Conservation (phyloP, 2,113 vertebrate genomes). For the Pyrgilauda ruficollis region DNA sequence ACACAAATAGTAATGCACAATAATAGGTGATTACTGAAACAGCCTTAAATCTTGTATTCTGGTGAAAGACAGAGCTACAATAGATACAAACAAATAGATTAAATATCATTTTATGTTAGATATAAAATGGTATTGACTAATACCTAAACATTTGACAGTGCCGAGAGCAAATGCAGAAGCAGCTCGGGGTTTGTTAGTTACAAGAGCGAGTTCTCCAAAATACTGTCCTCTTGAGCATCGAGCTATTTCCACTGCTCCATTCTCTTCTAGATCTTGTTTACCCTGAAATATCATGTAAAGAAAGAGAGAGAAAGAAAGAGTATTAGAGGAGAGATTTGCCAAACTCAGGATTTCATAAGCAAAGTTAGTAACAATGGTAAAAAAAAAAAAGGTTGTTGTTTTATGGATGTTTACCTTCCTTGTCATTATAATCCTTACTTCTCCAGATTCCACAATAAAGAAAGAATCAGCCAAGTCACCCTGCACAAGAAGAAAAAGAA, state of each 20-base stretch:
- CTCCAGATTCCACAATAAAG: conserved; percentile 97
- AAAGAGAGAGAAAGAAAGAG: not conserved
- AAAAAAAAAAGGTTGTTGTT: not conserved
- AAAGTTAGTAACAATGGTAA: not conserved
- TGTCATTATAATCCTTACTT: conserved; percentile 97
- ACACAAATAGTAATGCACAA: not conserved
- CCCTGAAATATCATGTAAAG: conserved; percentile 52
- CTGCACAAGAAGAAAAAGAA: conserved; percentile 67
- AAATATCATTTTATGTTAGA: not conserved
- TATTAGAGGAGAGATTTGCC: not conserved
- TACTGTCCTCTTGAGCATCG: conserved; percentile 93
- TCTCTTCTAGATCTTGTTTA: conserved; percentile 77
- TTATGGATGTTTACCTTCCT: conserved; percentile 80
- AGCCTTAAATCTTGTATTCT: not conserved
- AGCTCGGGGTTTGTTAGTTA: conserved; percentile 96
- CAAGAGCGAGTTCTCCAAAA: conserved; percentile 95
- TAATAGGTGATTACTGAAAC: not conserved
- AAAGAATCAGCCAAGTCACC: conserved; percentile 95
- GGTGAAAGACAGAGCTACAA: not conserved
- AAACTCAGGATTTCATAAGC: not conserved
- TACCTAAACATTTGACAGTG: conserved; percentile 97
- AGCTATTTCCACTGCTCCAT: conserved; percentile 90
- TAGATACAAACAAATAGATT: not conserved
- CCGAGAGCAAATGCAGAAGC: conserved; percentile 97
- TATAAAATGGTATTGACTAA: not conserved